Evolutionary conservation across 2,888 invertebrate genomes (phyloP).

Genomic region (Stenodera caucasica): DNA sequence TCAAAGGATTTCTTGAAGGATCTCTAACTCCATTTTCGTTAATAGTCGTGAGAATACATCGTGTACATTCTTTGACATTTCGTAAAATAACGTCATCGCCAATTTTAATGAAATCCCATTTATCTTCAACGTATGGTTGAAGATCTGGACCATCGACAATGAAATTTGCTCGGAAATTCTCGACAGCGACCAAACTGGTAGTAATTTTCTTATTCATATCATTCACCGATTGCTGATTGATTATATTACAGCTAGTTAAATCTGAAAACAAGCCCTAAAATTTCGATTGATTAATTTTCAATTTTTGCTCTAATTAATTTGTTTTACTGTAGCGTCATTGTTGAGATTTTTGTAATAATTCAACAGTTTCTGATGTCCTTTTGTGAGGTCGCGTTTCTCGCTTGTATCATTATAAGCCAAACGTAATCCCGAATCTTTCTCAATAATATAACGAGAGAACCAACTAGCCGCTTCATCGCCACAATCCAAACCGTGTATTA

Average conservation of each 20-base stretch:
- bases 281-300: neutral
- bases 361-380: slow-evolving; percentile 37
- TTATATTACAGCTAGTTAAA: slow-evolving; percentile 58
- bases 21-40: slow-evolving; percentile 56
- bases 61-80: slow-evolving; percentile 61
- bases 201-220: slow-evolving; percentile 58
- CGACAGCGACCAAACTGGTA: slow-evolving; percentile 49
- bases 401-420: slow-evolving; percentile 49
- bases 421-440: slow-evolving; percentile 45
- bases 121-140: slow-evolving; percentile 58
- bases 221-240: slow-evolving; percentile 59
- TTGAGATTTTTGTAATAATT: slow-evolving; percentile 44
- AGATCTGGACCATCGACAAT: slow-evolving; percentile 55
- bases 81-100: slow-evolving; percentile 57
- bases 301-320: neutral
- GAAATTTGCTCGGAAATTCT: slow-evolving; percentile 63
- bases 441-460: slow-evolving; percentile 59
- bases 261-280: slow-evolving; percentile 59
- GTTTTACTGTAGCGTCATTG: slow-evolving; percentile 43
- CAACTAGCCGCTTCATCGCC: slow-evolving; percentile 64
- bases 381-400: slow-evolving; percentile 39
- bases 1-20: slow-evolving; percentile 57
- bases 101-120: slow-evolving; percentile 62
- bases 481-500: slow-evolving; percentile 62
- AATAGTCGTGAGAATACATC: slow-evolving; percentile 56